These are phyloP conservation scores for Bellardia pandia DNA, from an alignment of 2,888 invertebrate species.

Conservation along the genomic window DNA sequence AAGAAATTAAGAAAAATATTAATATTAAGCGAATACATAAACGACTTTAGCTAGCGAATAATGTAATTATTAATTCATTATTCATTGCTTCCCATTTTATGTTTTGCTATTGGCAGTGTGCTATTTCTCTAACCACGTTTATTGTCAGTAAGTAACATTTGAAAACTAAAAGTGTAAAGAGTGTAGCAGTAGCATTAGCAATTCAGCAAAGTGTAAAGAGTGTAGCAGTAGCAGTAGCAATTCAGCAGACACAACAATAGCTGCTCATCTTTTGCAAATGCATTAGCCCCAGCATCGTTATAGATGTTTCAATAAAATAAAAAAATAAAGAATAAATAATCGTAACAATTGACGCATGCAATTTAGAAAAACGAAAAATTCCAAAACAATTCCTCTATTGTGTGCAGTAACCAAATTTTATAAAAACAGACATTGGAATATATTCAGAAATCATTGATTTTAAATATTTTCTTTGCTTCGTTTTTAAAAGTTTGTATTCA, in stretches of 20 bases:
- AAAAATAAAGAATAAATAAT: conserved; percentile 58
- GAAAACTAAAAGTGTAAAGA: conserved; percentile 2
- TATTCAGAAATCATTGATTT: conserved; percentile 28
- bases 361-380: conserved; percentile 43
- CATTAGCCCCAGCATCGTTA: conserved; percentile 50
- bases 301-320: conserved; percentile 59
- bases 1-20: too few relatives aligned
- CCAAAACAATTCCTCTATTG: conserved; percentile 44
- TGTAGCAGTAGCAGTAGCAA: not conserved
- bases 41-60: too few relatives aligned
- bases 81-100: not conserved
- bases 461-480: conserved; percentile 6
- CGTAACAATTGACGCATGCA: conserved; percentile 69
- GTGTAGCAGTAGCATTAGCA: not conserved
- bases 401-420: conserved; percentile 17
- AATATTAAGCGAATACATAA: too few relatives aligned
- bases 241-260: conserved; percentile 16
- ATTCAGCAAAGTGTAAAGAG: conserved; percentile 9
- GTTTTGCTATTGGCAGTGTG: not conserved
- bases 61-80: not conserved
- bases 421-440: conserved; percentile 49
- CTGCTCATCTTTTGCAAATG: conserved; percentile 45
- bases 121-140: not conserved
- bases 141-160: not conserved
- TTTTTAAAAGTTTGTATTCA: conserved; percentile 34